These are phyloP conservation scores for Pogonocichla stellata DNA, from an alignment of 2,113 vertebrate species.

Conservation along the genomic window DNA sequence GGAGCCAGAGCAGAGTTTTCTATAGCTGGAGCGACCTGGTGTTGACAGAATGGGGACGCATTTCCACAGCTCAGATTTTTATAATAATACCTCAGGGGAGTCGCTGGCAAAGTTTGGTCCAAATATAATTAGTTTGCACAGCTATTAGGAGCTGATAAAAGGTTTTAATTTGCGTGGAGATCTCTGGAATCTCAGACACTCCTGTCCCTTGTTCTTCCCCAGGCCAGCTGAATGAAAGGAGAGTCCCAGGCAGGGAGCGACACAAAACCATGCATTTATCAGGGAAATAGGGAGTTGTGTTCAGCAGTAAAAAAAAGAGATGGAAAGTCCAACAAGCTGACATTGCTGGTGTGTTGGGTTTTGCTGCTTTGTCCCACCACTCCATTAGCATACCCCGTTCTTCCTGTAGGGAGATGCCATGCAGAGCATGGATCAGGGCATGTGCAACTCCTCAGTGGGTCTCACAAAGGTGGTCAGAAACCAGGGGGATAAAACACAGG, in stretches of 20 bases:
- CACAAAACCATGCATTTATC: background rate
- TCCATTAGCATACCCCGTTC: rapidly evolving
- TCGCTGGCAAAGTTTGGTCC: constrained; percentile 73
- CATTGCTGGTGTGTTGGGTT: background rate
- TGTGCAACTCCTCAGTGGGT: background rate
- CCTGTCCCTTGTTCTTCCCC: constrained; percentile 16
- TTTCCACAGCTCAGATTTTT: constrained; percentile 74
- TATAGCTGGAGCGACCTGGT: constrained; percentile 66
- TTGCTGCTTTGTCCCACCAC: rapidly evolving
- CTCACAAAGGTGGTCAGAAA: background rate
- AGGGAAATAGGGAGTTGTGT: background rate
- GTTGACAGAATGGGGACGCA: constrained; percentile 82
- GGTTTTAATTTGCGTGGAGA: constrained; percentile 76
- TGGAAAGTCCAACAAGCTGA: background rate
- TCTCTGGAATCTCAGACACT: constrained; percentile 63
- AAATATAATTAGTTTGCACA: constrained; percentile 82
- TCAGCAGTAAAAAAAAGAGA: background rate
- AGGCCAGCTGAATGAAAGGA: background rate
- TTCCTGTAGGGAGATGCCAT: rapidly evolving
- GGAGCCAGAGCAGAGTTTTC: constrained; percentile 46
- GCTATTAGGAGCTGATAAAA: constrained; percentile 79
- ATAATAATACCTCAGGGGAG: constrained; percentile 79
- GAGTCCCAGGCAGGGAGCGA: background rate
- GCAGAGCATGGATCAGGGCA: background rate
- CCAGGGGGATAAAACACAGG: rapidly evolving